Evolutionary conservation across 1,140 invertebrate genomes (phyloP).

Genomic region (Cyclargus thomasi): DNA sequence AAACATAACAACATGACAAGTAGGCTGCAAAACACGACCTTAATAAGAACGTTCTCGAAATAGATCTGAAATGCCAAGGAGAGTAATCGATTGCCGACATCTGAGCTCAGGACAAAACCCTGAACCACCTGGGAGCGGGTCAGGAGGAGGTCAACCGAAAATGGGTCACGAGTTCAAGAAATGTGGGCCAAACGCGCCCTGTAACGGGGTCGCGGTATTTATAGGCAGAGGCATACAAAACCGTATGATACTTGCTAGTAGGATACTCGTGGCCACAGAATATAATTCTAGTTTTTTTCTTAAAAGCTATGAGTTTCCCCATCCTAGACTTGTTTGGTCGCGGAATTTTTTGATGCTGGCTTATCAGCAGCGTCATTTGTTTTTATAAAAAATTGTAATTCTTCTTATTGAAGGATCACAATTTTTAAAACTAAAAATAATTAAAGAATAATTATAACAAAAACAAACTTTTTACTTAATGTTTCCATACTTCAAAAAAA

Average conservation of each 20-base stretch:
- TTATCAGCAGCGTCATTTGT: too few relatives aligned
- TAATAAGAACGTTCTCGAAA: not conserved
- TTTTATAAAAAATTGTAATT: too few relatives aligned
- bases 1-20: not conserved
- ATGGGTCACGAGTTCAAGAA: conserved; percentile 11
- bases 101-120: conserved; percentile 2
- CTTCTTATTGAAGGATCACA: too few relatives aligned
- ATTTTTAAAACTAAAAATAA: too few relatives aligned
- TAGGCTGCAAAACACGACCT: not conserved
- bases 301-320: too few relatives aligned
- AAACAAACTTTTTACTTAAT: too few relatives aligned
- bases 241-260: not conserved
- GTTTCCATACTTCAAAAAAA: too few relatives aligned
- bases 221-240: not conserved
- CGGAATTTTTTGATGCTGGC: too few relatives aligned
- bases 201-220: not conserved
- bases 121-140: conserved; percentile 5
- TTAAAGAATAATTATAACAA: too few relatives aligned
- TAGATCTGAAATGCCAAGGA: not conserved
- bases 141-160: conserved; percentile 4
- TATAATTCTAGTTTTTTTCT: too few relatives aligned
- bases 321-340: too few relatives aligned
- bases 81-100: not conserved
- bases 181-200: conserved; percentile 7
- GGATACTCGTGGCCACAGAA: not conserved